Base-by-base conservation (phyloP, 2,797 vertebrate species). In the Darevskia nairensis region DNA sequence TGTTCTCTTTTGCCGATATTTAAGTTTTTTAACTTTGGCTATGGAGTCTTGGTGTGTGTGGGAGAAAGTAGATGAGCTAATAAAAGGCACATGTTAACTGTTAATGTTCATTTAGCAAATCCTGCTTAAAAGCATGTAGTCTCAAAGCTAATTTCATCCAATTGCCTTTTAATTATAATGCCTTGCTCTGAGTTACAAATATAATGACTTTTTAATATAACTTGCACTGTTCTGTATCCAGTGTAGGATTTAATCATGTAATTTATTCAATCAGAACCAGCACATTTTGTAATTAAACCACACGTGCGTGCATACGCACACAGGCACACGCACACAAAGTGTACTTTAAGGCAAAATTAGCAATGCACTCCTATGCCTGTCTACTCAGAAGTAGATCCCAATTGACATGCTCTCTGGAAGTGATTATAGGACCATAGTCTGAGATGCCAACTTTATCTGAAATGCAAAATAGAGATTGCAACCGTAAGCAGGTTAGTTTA, bases 161-260 rank as follows among this genome's bases (percentile, higher is more conserved):
- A 93, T 92, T 95, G 93, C 92, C 91, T 97, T 95, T 96, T 94
- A 96, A 94, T 94, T 96, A 95, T 82, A 92, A 80, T 93, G 82
- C 92, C 86, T 94, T 96, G 91, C 86, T 95, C 90, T 79, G 89
- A 69, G 61, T 94, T 96, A 92, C 93, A 96, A 94, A 95, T 94
- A 92, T 94, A 96, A 96, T 95, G 94, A 93, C 82, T 96, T 97
- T 96, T 96, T 96, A 96, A 96, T 96, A 94, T 90, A 93, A 93
- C 85, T 92, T 94, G 59, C 77, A 93, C 82, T 92, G 87, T 94
- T 96, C 92, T 95, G 89, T 93, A 92, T 95, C 92, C 91, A 95
- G 39, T 89, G 72, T 89, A 92, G 86, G 85, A 94, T 95, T 94
- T 94, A 96, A 91, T 95, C 82, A 93, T 93, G 84, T 88, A 95